Conservation (phyloP, 2,113 vertebrate genomes). For the Spheniscus mendiculus region DNA sequence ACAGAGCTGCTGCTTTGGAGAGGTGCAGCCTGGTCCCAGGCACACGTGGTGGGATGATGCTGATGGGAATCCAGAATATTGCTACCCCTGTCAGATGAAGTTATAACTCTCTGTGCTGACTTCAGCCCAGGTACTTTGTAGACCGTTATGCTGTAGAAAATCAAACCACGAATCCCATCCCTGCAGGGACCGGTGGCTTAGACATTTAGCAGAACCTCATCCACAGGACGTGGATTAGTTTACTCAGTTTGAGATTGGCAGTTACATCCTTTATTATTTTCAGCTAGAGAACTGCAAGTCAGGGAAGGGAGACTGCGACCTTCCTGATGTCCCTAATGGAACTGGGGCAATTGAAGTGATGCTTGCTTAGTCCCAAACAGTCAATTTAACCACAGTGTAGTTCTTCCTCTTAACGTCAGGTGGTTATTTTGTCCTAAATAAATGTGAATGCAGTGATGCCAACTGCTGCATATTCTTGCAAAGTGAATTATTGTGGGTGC, state of each 20-base stretch:
- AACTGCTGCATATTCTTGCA: neutral
- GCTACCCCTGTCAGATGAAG: neutral
- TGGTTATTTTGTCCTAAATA: neutral
- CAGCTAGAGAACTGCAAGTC: neutral
- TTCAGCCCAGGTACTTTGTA: neutral
- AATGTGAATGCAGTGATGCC: neutral
- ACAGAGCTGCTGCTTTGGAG: neutral
- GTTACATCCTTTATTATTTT: neutral
- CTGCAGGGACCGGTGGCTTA: neutral
- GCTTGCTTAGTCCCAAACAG: neutral
- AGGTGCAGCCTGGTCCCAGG: neutral
- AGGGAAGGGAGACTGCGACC: neutral
- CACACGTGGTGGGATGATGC: rapidly evolving
- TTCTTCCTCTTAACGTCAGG: neutral
- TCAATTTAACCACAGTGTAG: neutral
- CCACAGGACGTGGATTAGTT: rapidly evolving
- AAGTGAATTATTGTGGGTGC: neutral
- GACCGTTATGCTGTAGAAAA: neutral
- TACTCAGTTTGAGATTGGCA: neutral
- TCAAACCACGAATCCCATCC: rapidly evolving
- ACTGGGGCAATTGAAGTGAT: neutral
- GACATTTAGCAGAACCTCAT: neutral
- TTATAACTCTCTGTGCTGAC: neutral
- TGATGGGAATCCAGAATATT: neutral
- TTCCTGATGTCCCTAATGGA: neutral